Evolutionary conservation across 2,888 invertebrate species (phyloP), one percentile per base, ranked within the genome.

Genomic region (Zeuzera pyrina): DNA sequence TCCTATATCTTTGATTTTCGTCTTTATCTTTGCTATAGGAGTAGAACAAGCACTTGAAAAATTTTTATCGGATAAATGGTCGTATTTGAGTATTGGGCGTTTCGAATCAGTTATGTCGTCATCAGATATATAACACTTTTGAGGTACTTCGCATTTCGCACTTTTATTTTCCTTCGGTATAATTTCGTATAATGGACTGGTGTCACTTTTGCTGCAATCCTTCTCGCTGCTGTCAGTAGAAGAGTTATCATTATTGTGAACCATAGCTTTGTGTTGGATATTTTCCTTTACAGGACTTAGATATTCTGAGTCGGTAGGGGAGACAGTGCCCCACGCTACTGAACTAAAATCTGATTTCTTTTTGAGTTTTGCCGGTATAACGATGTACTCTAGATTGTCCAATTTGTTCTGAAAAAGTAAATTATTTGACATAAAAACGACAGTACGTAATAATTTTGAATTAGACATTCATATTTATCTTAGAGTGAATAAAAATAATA

Each of bases 1-100:
- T 1, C 56, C 69, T 5, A 70, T 49, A 10, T 78, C 72, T 47
- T 64, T 77, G 4, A 74, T 58, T 13, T 68, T 56, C 1, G 72
- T 60, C 21, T 59, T 58, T 1, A 77, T 45, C 37, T 74, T 79
- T 8, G 70, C 47, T 45, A 81, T 55, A 1, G 81, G 81, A 0
- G 81, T 83, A 0, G 81, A 83, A 31, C 74, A 83, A 25, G 71
- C 68, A 43, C 79, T 81, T 0, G 77, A 70, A 21, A 47, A 65
- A 1, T 69, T 68, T 25, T 67, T 68, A 3, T 65, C 68, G 2
- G 57, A 60, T 11, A 73, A 24, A 23, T 63, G 52, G 2, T 66
- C 54, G 39, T 64, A 71, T 38, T 57, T 58, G 1, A 58, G 31
- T 0, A 44, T 23, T 0, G 57, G 52, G n/a, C 39, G 29, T 8